phyloP scores from a whole-genome alignment of 2,888 invertebrate species.

The Noctua janthina region DNA sequence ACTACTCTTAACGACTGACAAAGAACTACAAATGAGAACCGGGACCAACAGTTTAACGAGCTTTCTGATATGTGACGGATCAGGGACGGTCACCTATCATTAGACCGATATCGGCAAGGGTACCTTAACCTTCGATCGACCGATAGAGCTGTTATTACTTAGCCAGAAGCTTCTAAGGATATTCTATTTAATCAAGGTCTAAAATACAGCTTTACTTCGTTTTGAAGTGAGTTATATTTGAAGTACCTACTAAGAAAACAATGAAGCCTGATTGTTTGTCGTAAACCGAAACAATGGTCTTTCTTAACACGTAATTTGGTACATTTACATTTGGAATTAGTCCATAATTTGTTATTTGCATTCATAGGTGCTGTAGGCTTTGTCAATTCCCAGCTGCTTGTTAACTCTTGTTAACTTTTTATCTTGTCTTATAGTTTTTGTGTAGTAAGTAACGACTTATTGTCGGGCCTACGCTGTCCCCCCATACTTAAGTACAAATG shows the following conservation, averaged over 20 bases:
- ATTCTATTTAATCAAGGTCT: background rate
- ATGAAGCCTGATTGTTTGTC: constrained; percentile 9
- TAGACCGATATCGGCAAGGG: background rate
- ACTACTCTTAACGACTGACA: background rate
- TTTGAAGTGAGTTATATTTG: background rate
- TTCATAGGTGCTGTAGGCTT: background rate
- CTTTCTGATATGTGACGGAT: background rate
- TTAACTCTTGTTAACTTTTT: no score
- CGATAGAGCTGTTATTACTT: background rate
- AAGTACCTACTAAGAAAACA: constrained; percentile 2
- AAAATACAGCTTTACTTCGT: background rate
- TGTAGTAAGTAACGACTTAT: no score
- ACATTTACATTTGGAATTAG: constrained; percentile 1
- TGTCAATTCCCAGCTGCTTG: no score
- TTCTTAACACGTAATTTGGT: background rate
- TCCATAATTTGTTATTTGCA: background rate
- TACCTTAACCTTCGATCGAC: background rate
- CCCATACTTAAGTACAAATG: no score
- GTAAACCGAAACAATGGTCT: background rate
- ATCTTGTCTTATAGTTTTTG: no score
- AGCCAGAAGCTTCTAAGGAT: background rate
- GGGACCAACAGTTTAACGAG: background rate
- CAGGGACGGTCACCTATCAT: background rate
- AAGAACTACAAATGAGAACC: background rate
- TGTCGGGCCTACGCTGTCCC: no score